Evolutionary conservation across 2,113 vertebrate species (phyloP).

Genomic region (Clarias magur): DNA sequence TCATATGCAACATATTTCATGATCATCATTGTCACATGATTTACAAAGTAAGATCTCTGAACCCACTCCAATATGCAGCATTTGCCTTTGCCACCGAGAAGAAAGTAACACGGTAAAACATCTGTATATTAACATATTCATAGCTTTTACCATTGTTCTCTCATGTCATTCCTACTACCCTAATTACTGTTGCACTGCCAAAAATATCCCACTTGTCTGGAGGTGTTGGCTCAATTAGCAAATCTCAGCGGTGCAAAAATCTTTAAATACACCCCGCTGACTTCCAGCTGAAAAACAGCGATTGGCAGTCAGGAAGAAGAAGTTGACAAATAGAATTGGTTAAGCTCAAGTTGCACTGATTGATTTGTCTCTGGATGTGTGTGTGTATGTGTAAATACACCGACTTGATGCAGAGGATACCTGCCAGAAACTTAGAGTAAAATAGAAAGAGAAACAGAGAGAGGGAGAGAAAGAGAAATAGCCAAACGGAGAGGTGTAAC

Average conservation of each 20-base stretch:
- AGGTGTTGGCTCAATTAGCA: conserved; percentile 9
- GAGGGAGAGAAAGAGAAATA: background rate
- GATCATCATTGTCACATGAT: background rate
- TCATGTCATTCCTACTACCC: background rate
- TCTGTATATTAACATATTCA: background rate
- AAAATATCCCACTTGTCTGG: conserved; percentile 11
- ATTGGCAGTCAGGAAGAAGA: conserved; percentile 11
- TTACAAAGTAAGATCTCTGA: background rate
- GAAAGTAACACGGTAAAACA: background rate
- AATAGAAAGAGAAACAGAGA: background rate
- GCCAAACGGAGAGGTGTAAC: conserved; percentile 29
- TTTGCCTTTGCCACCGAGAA: background rate
- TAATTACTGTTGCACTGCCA: conserved; percentile 8
- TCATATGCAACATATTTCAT: background rate
- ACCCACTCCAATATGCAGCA: background rate
- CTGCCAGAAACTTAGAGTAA: background rate
- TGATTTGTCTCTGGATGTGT: background rate
- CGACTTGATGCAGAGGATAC: accelerated
- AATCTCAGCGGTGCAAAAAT: conserved; percentile 17
- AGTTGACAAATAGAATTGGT: conserved; percentile 16
- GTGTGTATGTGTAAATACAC: background rate
- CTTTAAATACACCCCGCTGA: conserved; percentile 14
- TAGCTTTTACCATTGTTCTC: background rate
- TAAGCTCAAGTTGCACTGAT: conserved; percentile 25
- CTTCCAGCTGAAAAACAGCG: conserved; percentile 16